phyloP scores from a whole-genome alignment of 2,113 vertebrate genomes.

The Corynorhinus townsendii region DNA sequence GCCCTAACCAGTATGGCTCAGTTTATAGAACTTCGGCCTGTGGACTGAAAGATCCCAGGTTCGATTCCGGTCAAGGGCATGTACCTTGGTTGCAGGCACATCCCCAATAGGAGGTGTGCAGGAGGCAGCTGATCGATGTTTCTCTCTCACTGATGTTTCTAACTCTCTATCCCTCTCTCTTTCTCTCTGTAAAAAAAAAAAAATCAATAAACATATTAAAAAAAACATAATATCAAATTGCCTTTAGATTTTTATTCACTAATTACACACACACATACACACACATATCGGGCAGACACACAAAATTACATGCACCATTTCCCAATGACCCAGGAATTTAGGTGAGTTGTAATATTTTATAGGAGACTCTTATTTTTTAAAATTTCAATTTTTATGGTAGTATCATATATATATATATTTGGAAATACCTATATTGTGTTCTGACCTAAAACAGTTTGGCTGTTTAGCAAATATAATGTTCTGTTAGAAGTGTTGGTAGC shows the following conservation, averaged over 20 bases:
- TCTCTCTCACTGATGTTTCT: too few species aligned
- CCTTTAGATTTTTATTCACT: neutral
- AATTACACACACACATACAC: neutral
- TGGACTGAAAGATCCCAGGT: too few species aligned
- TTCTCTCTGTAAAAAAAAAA: too few species aligned
- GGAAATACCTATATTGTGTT: neutral
- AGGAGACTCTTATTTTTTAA: neutral
- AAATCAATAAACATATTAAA: too few species aligned
- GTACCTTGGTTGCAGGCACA: too few species aligned
- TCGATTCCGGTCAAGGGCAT: too few species aligned
- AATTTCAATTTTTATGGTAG: neutral
- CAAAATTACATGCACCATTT: neutral
- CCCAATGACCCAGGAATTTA: neutral
- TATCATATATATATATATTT: neutral
- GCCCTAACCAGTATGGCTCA: too few species aligned
- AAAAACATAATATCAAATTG: neutral
- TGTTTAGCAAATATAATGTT: neutral
- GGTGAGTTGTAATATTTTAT: constrained; percentile 14
- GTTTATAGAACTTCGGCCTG: too few species aligned
- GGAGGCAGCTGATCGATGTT: too few species aligned
- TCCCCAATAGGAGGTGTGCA: too few species aligned
- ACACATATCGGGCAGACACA: neutral
- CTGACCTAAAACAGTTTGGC: neutral
- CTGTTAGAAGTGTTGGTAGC: neutral
- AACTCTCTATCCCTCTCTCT: too few species aligned